Evolutionary conservation across 35 echinoderm and acorn worm genomes (phyloP).

Genomic region (Heliocidaris tuberculata): DNA sequence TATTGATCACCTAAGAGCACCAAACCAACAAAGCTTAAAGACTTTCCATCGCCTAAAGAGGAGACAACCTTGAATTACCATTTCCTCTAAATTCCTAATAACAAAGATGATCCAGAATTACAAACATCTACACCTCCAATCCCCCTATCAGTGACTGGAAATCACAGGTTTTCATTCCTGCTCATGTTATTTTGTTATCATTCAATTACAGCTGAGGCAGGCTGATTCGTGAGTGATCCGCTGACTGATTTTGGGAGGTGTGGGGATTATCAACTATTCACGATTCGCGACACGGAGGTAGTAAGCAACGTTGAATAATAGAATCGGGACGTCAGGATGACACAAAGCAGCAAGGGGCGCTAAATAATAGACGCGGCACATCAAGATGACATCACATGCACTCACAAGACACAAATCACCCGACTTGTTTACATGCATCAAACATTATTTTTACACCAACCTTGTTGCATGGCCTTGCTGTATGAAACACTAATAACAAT

Average conservation of each 20-base stretch:
- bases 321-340: neutral
- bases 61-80: neutral
- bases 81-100: neutral
- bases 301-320: neutral
- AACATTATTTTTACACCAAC: slow-evolving; percentile 30
- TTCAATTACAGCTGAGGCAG: neutral
- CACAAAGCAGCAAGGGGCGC: neutral
- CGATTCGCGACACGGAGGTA: neutral
- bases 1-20: no score
- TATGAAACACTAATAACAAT: neutral
- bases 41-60: neutral
- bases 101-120: neutral
- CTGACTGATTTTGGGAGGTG: neutral
- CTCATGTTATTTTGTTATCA: neutral
- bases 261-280: neutral
- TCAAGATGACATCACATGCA: slow-evolving; percentile 4
- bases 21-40: no score
- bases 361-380: neutral
- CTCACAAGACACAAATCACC: neutral
- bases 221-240: neutral
- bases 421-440: slow-evolving; percentile 24
- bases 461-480: neutral
- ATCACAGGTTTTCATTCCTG: neutral
- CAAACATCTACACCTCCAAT: neutral
- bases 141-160: neutral